Evolutionary conservation across 1,140 invertebrate species (phyloP), one percentile per base, ranked within the genome.

Genomic region (Drosophila funebris): DNA sequence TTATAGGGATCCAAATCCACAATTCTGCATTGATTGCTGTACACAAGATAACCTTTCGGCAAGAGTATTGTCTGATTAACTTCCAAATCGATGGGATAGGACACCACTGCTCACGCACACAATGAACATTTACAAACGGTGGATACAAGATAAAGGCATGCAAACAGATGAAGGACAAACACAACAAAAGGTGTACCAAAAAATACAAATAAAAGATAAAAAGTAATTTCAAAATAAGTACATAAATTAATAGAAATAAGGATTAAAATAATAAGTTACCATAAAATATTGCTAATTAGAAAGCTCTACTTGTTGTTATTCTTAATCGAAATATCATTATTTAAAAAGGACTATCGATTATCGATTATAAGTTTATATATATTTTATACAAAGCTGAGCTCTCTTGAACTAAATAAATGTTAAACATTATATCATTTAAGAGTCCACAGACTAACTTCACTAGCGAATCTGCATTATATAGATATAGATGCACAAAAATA

Each of bases 1-100:
- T 95, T 94, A 76, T 94, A 93, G 0, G 96, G 95, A 85, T 96
- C 93, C 39, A 95, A 91, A 41, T 95, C 93, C 1, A 94, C 93
- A 76, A 97, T 95, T 66, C 94, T 93, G 75, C 96, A 97, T 60
- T 93, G 93, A 1, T 94, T 92, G 78, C 94, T 96, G 91, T 94
- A 95, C 1, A 96, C 94, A 37, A 96, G 90, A 80, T 94, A 95
- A 14, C 94, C 94, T 87, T 82, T 31, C 20, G 84, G 82, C 54
- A 76, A 39, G 71, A 63, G 46, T 36, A 20, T 36, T 48, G 41
- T 62, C 33, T 44, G 61, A 57, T 75, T 48, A 75, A 24, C 41
- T n/a, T 24, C 41, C 9, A 20, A 9, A 14, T 31, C 29, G 14
- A 16, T 11, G 16, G 18, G 1, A 22, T n/a, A 5, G 14, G 39